Conservation (phyloP, 2,797 vertebrate genomes). For the Dermochelys coriacea region DNA sequence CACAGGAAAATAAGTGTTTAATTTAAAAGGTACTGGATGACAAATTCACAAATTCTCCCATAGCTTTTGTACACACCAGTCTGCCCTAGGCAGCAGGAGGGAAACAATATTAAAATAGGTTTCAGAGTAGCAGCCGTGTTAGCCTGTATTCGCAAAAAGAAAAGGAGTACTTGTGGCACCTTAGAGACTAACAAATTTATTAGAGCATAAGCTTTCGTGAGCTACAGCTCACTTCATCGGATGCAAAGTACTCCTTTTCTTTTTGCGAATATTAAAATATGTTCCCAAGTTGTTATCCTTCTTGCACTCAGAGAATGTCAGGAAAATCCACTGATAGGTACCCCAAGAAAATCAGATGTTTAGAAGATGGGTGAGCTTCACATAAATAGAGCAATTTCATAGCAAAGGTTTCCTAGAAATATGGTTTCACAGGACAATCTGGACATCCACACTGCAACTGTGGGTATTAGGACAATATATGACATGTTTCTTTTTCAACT, state of each 20-base stretch:
- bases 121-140: too few species aligned
- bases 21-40: accelerated
- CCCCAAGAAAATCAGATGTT: not conserved
- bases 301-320: not conserved
- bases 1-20: not conserved
- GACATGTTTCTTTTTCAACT: not conserved
- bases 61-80: accelerated
- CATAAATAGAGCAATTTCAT: not conserved
- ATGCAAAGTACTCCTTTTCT: too few species aligned
- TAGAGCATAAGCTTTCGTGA: too few species aligned
- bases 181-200: too few species aligned
- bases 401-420: not conserved
- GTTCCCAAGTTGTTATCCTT: accelerated
- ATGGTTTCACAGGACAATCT: not conserved
- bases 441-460: not conserved
- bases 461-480: not conserved
- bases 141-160: too few species aligned
- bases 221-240: too few species aligned
- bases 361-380: not conserved
- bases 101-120: not conserved
- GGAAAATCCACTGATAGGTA: not conserved
- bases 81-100: accelerated
- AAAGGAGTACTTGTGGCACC: too few species aligned
- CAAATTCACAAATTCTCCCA: accelerated
- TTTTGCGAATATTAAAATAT: not conserved